Evolutionary conservation across 2,113 vertebrate species (phyloP).

Genomic region (Otocyon megalotis): DNA sequence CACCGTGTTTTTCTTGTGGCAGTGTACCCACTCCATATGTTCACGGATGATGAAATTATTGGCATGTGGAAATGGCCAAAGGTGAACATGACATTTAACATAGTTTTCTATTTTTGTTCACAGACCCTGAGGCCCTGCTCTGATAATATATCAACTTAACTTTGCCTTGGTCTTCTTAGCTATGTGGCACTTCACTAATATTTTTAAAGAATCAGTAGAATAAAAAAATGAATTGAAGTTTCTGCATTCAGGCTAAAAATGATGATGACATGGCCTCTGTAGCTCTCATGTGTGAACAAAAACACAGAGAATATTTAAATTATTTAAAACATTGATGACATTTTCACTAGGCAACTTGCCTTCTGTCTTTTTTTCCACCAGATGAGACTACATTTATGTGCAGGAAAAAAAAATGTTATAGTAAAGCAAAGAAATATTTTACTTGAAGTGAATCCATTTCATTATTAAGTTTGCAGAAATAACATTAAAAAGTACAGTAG

Average conservation of each 20-base stretch:
- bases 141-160: background rate
- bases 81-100: background rate
- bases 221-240: background rate
- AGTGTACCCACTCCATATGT: background rate
- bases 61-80: background rate
- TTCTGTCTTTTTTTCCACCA: background rate
- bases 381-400: background rate
- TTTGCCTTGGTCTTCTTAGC: background rate
- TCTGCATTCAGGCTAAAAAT: background rate
- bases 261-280: background rate
- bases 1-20: background rate
- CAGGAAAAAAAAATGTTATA: background rate
- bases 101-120: background rate
- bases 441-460: background rate
- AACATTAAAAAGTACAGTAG: background rate
- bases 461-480: background rate
- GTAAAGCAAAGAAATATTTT: background rate
- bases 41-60: background rate
- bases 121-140: background rate
- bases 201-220: background rate
- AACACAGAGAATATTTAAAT: background rate
- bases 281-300: background rate
- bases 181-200: background rate
- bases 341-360: background rate
- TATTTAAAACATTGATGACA: background rate